Percentiles rank a stretch among this genome's conserved stretches.
These are phyloP conservation scores for Acrocyrtus sp. DNA, from an alignment of 2,888 invertebrate species.

Conservation along the genomic window DNA sequence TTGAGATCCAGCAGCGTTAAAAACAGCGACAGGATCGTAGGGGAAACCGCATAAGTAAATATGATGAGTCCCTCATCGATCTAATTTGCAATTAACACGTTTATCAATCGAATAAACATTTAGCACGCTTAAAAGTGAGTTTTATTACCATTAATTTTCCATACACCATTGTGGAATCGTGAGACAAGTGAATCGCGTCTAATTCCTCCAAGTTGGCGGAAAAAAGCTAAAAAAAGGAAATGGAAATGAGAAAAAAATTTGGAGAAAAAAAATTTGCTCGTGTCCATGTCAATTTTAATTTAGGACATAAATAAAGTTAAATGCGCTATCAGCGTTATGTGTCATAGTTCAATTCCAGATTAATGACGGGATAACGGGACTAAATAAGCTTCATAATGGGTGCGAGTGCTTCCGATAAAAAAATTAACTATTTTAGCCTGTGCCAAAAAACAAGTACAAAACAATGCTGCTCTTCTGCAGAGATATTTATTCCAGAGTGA, in stretches of 20 bases:
- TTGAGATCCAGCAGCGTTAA: slow-evolving; percentile 9
- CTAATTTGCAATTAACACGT: not conserved
- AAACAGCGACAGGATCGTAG: slow-evolving; percentile 4
- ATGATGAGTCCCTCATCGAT: not conserved
- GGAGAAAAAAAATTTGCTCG: not conserved
- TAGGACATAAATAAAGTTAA: no score
- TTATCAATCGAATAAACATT: not conserved
- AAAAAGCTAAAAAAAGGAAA: not conserved
- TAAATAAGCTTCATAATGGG: no score
- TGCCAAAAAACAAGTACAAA: no score
- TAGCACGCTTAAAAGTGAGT: not conserved
- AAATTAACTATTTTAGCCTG: no score
- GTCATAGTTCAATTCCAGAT: no score
- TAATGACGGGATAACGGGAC: no score
- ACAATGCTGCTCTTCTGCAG: not conserved
- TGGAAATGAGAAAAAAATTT: no score
- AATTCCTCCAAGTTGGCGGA: not conserved
- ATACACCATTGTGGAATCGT: not conserved
- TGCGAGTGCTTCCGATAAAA: no score
- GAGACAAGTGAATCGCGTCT: not conserved
- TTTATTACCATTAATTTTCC: not conserved
- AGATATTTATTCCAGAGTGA: not conserved
- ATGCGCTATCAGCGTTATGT: no score
- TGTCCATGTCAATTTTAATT: slow-evolving; percentile 5
- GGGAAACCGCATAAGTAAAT: slow-evolving; percentile 10